These are phyloP conservation scores for Chrysemys picta DNA, from an alignment of 2,113 vertebrate genomes.

Conservation along the genomic window DNA sequence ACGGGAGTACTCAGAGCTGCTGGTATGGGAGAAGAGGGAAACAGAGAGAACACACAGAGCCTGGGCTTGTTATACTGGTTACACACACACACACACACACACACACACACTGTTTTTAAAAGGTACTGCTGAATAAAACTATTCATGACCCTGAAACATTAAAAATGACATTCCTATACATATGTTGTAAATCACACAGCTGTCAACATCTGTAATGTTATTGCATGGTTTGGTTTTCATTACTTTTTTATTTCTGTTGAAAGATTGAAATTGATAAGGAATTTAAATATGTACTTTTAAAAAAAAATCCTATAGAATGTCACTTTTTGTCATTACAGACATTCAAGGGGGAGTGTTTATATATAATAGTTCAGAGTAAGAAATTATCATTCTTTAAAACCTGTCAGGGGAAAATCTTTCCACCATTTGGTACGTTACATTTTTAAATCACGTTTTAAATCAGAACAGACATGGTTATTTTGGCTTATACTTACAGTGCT, in stretches of 20 bases:
- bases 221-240: slow-evolving; percentile 1
- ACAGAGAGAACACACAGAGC: not conserved
- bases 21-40: not conserved
- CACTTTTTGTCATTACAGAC: slow-evolving; percentile 62
- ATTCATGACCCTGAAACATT: slow-evolving; percentile 54
- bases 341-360: slow-evolving; percentile 50
- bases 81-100: not conserved
- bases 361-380: slow-evolving; percentile 64
- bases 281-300: slow-evolving; percentile 61
- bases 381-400: slow-evolving; percentile 71
- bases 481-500: slow-evolving; percentile 26
- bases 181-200: slow-evolving; percentile 62
- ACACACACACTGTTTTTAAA: not conserved
- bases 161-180: slow-evolving; percentile 44
- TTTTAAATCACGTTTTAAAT: slow-evolving; percentile 52
- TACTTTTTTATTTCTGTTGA: not conserved
- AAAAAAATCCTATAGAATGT: slow-evolving; percentile 38
- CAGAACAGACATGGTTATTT: slow-evolving; percentile 24
- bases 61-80: not conserved
- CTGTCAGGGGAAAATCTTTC: slow-evolving; percentile 58
- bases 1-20: not conserved
- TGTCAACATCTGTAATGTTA: not conserved
- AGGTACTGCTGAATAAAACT: slow-evolving; percentile 34
- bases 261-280: slow-evolving; percentile 46
- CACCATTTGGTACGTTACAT: slow-evolving; percentile 46